Conservation (phyloP, 2,797 vertebrate species). For the Spizella passerina region DNA sequence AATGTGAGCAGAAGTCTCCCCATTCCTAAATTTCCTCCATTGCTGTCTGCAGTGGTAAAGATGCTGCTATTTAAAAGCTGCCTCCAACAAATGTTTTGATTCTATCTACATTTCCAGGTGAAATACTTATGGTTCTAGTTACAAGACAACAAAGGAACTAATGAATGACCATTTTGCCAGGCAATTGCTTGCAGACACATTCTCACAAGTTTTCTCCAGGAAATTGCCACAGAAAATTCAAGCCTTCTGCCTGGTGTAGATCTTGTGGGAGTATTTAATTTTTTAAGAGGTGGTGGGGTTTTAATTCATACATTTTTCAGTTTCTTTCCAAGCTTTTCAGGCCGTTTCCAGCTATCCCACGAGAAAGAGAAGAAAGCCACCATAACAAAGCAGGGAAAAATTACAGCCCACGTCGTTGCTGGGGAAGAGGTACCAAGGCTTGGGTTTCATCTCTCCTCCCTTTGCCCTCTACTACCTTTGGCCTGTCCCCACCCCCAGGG, state of each 20-base stretch:
- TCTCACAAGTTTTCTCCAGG: neutral
- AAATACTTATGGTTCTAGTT: neutral
- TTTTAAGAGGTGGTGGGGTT: neutral
- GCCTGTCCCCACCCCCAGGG: neutral
- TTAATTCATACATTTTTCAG: neutral
- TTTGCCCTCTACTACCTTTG: neutral
- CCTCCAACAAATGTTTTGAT: neutral
- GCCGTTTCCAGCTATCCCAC: conserved; percentile 50
- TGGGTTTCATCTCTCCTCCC: neutral
- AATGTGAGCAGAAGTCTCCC: neutral
- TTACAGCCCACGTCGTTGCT: neutral
- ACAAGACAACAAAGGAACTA: neutral
- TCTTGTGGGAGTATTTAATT: neutral
- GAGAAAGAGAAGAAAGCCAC: conserved; percentile 57
- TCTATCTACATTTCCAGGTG: neutral
- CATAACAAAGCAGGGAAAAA: conserved; percentile 44
- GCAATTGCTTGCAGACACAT: neutral
- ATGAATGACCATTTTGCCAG: neutral
- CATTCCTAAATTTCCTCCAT: neutral
- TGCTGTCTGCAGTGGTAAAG: neutral
- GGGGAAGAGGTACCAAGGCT: conserved; percentile 18
- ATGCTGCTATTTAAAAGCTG: neutral
- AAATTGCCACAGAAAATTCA: neutral
- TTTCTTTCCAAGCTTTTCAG: conserved; percentile 11
- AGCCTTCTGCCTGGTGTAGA: neutral